A percentile compares a stretch with the other conserved stretches of the same genome.
These are phyloP conservation scores for Conus betulinus DNA, from an alignment of 1,140 invertebrate species.

Conservation along the genomic window DNA sequence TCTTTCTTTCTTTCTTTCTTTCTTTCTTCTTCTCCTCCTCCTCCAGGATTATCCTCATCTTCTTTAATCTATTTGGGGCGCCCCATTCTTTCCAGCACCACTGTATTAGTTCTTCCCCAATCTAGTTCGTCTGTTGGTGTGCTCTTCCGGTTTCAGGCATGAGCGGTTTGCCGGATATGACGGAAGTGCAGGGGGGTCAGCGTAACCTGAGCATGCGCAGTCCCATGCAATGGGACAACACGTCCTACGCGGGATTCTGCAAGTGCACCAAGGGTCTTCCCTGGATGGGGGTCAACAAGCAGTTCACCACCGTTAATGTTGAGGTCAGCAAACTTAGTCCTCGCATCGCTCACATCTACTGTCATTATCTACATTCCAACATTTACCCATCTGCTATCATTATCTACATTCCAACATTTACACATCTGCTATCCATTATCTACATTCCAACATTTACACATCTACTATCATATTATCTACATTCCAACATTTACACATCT, in stretches of 20 bases:
- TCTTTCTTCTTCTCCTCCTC: background rate
- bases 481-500: too few species aligned
- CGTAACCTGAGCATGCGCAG: constrained; percentile 76
- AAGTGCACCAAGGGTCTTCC: constrained; percentile 74
- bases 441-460: too few species aligned
- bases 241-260: constrained; percentile 79
- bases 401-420: too few species aligned
- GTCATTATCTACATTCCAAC: too few species aligned
- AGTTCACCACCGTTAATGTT: constrained; percentile 73
- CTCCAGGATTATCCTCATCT: too few species aligned
- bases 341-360: too few species aligned
- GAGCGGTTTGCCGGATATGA: background rate
- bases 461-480: too few species aligned
- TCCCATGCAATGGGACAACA: constrained; percentile 86
- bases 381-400: too few species aligned
- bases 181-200: constrained; percentile 1
- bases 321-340: constrained; percentile 36
- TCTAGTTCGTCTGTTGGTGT: background rate
- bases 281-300: constrained; percentile 82
- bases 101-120: too few species aligned
- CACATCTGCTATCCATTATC: too few species aligned
- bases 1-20: background rate
- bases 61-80: too few species aligned
- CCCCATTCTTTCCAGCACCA: too few species aligned
- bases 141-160: background rate